These are phyloP conservation scores for Apeltes quadracus DNA, from an alignment of 2,113 vertebrate species.

Conservation along the genomic window DNA sequence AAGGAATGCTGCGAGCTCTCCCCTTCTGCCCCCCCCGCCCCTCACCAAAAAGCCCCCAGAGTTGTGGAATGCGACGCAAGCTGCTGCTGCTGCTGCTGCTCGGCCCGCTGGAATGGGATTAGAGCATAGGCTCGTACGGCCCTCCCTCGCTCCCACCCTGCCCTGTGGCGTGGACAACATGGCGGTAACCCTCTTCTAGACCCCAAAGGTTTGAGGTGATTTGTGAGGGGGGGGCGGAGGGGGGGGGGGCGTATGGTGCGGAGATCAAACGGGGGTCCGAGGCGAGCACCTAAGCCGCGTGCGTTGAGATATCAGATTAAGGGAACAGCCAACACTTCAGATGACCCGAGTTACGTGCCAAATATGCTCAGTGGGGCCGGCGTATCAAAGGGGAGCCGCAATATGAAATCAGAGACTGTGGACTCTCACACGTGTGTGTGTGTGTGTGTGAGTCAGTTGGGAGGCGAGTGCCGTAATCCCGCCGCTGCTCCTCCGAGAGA, in stretches of 20 bases:
- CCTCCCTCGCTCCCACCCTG: constrained; percentile 27
- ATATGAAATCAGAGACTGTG: constrained; percentile 35
- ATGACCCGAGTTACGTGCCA: constrained; percentile 43
- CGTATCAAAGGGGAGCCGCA: constrained; percentile 46
- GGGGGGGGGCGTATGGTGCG: background rate
- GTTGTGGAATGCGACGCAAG: constrained; percentile 81
- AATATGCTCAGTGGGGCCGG: constrained; percentile 33
- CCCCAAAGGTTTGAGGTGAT: background rate
- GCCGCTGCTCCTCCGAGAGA: constrained; percentile 36
- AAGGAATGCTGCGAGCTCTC: constrained; percentile 76
- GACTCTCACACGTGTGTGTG: constrained; percentile 8
- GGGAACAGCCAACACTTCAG: constrained; percentile 40
- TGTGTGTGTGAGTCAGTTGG: constrained; percentile 25
- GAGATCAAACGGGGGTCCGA: constrained; percentile 19
- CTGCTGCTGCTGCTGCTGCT: constrained; percentile 76
- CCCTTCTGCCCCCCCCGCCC: constrained; percentile 49
- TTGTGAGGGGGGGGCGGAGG: no score
- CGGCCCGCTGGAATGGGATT: constrained; percentile 80
- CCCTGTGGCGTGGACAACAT: constrained; percentile 59
- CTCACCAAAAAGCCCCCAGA: constrained; percentile 76
- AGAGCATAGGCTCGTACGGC: constrained; percentile 68
- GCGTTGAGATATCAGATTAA: constrained; percentile 50
- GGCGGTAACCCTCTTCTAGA: constrained; percentile 27
- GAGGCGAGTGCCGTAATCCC: constrained; percentile 65
- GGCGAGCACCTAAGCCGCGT: constrained; percentile 29